A percentile compares a stretch with the other conserved stretches of the same genome.
Evolutionary conservation across 2,888 invertebrate species (phyloP).

Genomic region (Lepidonotus clava): DNA sequence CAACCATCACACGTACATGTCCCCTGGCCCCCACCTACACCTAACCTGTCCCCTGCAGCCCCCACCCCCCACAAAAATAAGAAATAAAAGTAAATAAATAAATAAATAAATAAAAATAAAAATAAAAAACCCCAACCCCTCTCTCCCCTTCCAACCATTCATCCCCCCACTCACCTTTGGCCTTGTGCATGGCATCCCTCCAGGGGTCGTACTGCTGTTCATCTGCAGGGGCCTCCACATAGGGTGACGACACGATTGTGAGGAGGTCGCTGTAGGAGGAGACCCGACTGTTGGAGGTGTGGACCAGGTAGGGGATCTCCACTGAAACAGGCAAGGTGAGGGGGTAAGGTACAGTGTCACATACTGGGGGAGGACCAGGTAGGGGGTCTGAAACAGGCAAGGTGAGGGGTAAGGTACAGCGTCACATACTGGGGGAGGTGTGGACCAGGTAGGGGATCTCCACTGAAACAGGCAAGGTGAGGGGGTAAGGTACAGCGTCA

Average conservation of each 20-base stretch:
- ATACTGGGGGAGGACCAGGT: not conserved
- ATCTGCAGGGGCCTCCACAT: not conserved
- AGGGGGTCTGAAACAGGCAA: not conserved
- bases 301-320: conserved; percentile 56
- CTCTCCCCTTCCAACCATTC: too few relatives aligned
- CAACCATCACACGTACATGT: too few relatives aligned
- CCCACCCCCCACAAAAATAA: too few relatives aligned
- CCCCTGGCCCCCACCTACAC: too few relatives aligned
- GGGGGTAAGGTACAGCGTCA: too few relatives aligned
- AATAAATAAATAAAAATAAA: too few relatives aligned
- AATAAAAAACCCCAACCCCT: too few relatives aligned
- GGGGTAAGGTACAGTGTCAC: not conserved
- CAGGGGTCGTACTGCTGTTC: not conserved
- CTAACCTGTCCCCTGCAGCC: too few relatives aligned
- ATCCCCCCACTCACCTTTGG: conserved; percentile 31
- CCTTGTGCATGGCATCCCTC: conserved; percentile 17
- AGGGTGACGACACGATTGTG: conserved; percentile 47
- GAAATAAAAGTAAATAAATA: too few relatives aligned
- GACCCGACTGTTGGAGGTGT: conserved; percentile 17
- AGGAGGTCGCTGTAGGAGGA: conserved; percentile 50
- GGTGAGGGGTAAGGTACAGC: too few relatives aligned
- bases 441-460: not conserved
- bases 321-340: conserved; percentile 38
- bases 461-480: too few relatives aligned
- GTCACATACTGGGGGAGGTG: too few relatives aligned